Base-by-base conservation (phyloP, 1,140 invertebrate genomes). In the Drosophila leontia region DNA sequence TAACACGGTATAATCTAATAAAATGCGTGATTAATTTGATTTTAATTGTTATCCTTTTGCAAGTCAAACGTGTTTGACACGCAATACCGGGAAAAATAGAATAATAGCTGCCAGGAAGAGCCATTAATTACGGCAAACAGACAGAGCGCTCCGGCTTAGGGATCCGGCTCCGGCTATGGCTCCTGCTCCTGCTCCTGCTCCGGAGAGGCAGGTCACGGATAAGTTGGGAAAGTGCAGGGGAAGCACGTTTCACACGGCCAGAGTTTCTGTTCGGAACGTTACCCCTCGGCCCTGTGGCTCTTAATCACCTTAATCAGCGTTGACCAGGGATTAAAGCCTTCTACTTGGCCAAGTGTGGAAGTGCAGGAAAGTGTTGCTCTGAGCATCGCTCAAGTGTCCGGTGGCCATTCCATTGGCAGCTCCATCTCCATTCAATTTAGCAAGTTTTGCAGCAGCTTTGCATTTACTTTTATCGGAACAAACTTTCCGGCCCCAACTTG, bases 21-120 rank as follows among this genome's bases (percentile, higher is more conserved):
- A 88, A 90, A 90, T 90, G 84, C 84, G 81, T 88, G 84, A 90
- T 88, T 88, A 88, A 88, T 88, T 88, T 80, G 85, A 88, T 88
- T 88, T 88, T 88, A 90, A 88, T 88, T 88, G 84, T 90, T 90
- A 90, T 88, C 81, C 84, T 75, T 90, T 87, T 62, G 77, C 77
- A 67, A 87, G 84, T 71, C 72, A 79, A 84, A 84, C 84, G 84
- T 87, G 84, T 87, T 87, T 83, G 75, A 74, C 68, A 69, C 56
- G 63, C 72, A 68, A 50, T 44, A 39, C 50, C 57, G 62, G 55
- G 56, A 65, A 77, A 86, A 86, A 67, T 83, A 71, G 72, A 80
- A 87, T 88, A 84, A 87, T 83, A 84, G 80, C 80, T 67, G 68
- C 75, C 70, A 70, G 84, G 84, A 88, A 80, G 77, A 80, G 80